phyloP scores from a whole-genome alignment of 2,888 invertebrate genomes.

The Antheraea yamamai region DNA sequence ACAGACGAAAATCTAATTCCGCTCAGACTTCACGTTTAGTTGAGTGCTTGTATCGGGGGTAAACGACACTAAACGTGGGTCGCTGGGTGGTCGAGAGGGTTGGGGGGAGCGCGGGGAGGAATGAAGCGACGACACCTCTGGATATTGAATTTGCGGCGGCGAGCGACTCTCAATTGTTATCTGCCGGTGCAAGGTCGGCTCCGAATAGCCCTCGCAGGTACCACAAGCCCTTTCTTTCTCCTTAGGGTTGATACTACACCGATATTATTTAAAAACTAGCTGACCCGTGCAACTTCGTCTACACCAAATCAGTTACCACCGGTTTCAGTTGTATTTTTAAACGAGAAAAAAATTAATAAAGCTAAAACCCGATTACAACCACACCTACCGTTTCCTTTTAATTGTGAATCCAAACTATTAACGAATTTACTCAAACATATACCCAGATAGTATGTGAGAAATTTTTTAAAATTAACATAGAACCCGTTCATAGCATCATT shows the following conservation, averaged over 20 bases:
- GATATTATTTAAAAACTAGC: not conserved
- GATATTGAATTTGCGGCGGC: conserved; percentile 79
- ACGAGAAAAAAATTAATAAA: too few relatives aligned
- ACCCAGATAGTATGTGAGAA: too few relatives aligned
- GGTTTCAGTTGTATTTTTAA: too few relatives aligned
- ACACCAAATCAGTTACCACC: too few relatives aligned
- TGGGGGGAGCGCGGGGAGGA: conserved; percentile 40
- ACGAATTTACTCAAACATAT: too few relatives aligned
- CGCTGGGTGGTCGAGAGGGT: conserved; percentile 37
- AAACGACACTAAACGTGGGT: conserved; percentile 70
- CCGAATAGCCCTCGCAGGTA: conserved; percentile 66
- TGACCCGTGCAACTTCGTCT: too few relatives aligned
- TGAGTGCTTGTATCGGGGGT: conserved; percentile 77
- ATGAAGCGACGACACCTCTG: conserved; percentile 69
- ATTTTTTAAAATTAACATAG: too few relatives aligned
- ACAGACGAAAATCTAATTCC: conserved; percentile 68
- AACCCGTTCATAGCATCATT: too few relatives aligned
- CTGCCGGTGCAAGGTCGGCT: conserved; percentile 76
- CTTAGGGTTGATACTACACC: conserved; percentile 54
- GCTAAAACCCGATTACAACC: too few relatives aligned
- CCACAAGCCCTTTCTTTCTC: conserved; percentile 67
- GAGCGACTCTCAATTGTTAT: conserved; percentile 77
- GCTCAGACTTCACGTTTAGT: conserved; percentile 75
- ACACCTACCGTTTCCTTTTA: too few relatives aligned
- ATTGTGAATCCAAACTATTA: too few relatives aligned